These are phyloP conservation scores for Plectropomus leopardus DNA, from an alignment of 2,113 vertebrate species.

Conservation along the genomic window DNA sequence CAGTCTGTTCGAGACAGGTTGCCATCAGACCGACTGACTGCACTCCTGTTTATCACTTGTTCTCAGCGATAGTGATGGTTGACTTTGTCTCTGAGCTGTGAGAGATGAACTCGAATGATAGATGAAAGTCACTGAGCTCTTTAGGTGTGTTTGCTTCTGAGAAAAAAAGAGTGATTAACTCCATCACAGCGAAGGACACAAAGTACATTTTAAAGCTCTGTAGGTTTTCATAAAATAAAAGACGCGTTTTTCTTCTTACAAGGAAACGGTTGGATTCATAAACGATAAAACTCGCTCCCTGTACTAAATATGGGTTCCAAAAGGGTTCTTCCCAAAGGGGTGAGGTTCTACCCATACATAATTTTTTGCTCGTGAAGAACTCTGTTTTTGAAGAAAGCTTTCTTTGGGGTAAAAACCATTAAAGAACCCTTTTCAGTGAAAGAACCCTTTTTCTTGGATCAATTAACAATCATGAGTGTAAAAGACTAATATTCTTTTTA, in stretches of 20 bases:
- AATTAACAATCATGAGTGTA: too few species aligned
- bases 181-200: neutral
- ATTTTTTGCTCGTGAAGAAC: too few species aligned
- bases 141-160: neutral
- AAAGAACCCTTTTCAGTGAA: too few species aligned
- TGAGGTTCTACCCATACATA: too few species aligned
- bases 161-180: neutral
- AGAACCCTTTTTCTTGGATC: too few species aligned
- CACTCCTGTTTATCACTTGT: neutral
- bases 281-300: neutral
- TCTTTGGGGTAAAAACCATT: too few species aligned
- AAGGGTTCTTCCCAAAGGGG: too few species aligned
- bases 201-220: neutral
- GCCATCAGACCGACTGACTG: slow-evolving; percentile 4
- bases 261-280: neutral
- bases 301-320: too few species aligned
- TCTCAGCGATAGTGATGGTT: neutral
- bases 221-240: neutral
- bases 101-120: slow-evolving; percentile 18
- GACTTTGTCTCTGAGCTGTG: slow-evolving; percentile 34
- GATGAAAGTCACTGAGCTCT: slow-evolving; percentile 39
- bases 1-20: slow-evolving; percentile 4
- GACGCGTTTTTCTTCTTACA: neutral
- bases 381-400: too few species aligned
- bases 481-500: too few species aligned